Percentiles rank a stretch among this genome's conserved stretches.
phyloP scores from a whole-genome alignment of 1,140 invertebrate species.

The Meloidogyne floridensis region DNA sequence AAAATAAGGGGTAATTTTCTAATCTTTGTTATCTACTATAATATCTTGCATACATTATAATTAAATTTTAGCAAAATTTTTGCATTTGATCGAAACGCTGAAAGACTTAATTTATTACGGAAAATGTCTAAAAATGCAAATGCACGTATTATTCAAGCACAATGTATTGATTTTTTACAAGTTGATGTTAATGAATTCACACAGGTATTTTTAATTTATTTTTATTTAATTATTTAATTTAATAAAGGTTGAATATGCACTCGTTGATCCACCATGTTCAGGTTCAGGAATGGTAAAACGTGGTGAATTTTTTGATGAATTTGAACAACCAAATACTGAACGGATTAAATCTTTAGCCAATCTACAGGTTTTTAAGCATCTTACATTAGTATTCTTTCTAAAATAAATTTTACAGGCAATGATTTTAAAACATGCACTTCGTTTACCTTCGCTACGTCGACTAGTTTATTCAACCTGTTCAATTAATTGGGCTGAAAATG shows the following conservation, averaged over 20 bases:
- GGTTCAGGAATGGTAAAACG: constrained; percentile 79
- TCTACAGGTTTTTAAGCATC: constrained; percentile 74
- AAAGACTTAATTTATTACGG: constrained; percentile 73
- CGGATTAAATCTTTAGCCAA: constrained; percentile 76
- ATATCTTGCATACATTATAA: neutral
- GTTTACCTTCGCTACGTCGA: constrained; percentile 79
- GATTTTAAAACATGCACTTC: constrained; percentile 82
- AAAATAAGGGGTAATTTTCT: constrained; percentile 74
- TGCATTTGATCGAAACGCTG: constrained; percentile 78
- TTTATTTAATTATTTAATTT: constrained; percentile 49
- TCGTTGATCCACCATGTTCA: constrained; percentile 92
- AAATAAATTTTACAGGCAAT: constrained; percentile 67
- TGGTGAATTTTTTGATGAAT: constrained; percentile 66
- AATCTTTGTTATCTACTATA: neutral
- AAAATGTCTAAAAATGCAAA: constrained; percentile 70
- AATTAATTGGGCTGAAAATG: constrained; percentile 84
- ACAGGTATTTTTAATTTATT: constrained; percentile 40
- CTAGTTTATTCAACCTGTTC: constrained; percentile 96
- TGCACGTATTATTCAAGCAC: constrained; percentile 70
- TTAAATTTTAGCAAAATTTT: constrained; percentile 71
- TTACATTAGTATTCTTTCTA: no score
- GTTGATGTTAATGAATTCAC: constrained; percentile 42
- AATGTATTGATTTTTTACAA: constrained; percentile 72
- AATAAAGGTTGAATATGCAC: constrained; percentile 80
- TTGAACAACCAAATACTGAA: constrained; percentile 53